Evolutionary conservation across 2,888 invertebrate species (phyloP), one percentile per base, ranked within the genome.

Genomic region (Anorthoa munda): DNA sequence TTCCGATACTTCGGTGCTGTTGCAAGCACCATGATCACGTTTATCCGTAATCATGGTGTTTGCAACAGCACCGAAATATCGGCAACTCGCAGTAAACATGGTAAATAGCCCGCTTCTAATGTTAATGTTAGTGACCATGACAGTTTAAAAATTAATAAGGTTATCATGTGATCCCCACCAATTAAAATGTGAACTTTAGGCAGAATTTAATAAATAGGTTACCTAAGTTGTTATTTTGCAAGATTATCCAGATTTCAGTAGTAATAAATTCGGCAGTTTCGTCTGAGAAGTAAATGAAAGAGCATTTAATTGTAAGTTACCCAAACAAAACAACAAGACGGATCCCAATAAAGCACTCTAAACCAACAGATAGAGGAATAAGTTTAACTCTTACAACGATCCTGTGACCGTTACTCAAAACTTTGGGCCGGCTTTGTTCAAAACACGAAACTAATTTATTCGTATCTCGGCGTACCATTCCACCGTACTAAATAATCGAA

Each of bases 361-460:
- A 79, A 84, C 83, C 88, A 92, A 90, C 91, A 91, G 91, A 91
- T 91, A 91, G 90, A 89, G 89, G 88, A 91, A 92, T 91, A 91
- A 93, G 91, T 94, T 93, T 89, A 92, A 93, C 92, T 93, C 92
- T 94, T 93, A 93, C 93, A 94, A 94, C 92, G 92, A 95, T 91
- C 92, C 92, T 85, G 92, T 91, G 96, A 95, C 96, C 95, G 96
- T 96, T 96, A 95, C 93, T 94, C 93, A 93, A 92, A 95, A 95
- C 93, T 95, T 94, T 91, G 90, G 89, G 90, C 90, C 91, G 91
- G 94, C 94, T 95, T 95, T 95, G 95, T 96, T 95, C 95, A 94
- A 93, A 95, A 95, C 95, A 94, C 92, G 93, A 95, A 95, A 95
- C 93, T 96, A 95, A 96, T 96, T 96, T 96, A 96, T 96, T 96